Evolutionary conservation across 2,888 invertebrate genomes (phyloP), one percentile per base, ranked within the genome.

Genomic region (Thyatira batis): DNA sequence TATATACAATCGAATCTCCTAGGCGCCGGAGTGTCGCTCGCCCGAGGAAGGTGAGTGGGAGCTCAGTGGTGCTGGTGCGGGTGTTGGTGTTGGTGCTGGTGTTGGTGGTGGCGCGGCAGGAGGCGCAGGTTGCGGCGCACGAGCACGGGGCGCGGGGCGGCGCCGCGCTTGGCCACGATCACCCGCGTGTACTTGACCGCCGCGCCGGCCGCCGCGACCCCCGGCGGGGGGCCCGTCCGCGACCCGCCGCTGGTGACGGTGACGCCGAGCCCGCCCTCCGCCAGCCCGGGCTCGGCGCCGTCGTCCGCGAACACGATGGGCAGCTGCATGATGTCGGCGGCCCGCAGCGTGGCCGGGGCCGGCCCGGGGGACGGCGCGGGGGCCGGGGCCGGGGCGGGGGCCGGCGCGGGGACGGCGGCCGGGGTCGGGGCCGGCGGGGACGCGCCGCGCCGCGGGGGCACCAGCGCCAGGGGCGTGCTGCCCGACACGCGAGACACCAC

Each of bases 291-390:
- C 50, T 63, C 56, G 49, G 62, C 52, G 51, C 66, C 63, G 73
- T 93, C 93, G 76, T 93, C 93, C 45, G 94, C 94, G 77, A 94
- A 93, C 80, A 94, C 93, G 67, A 94, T 93, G 51, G 94, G 94
- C 76, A 94, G 88, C 65, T 93, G 93, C 82, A 94, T 76, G 73
- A 94, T 94, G 82, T 93, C 93, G 21, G 84, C 85, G 55, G 82
- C 73, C 53, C 62, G 69, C 54, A 69, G 69, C 39, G 46, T 28
- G 52, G 59, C 51, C 57, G 57, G 48, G 52, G 59, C 51, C 57
- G 57, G 48, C 55, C 46, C 52, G 55, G 30, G 27, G 45, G 50
- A 20, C 49, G 57, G 33, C 50, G 54, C 52, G 52, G 58, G 44
- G 61, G 28, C 57, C 49, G 57, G 55, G 59, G 60, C 55, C 53